Conservation (phyloP, 2,888 invertebrate genomes). For the Opisthograptis luteolata region DNA sequence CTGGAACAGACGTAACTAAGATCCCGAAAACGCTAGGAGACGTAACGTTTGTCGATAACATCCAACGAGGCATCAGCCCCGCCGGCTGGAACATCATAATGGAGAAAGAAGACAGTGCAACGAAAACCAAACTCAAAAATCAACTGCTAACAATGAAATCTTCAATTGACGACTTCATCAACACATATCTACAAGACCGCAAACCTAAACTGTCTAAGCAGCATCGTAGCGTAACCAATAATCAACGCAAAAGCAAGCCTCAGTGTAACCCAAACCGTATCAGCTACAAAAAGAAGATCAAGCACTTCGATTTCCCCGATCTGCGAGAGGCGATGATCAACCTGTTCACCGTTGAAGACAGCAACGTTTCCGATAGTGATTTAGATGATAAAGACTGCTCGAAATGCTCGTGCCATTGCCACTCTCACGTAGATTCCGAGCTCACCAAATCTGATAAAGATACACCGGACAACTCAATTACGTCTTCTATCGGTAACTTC, state of each 20-base stretch:
- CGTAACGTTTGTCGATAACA: slow-evolving; percentile 47
- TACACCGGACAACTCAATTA: slow-evolving; percentile 57
- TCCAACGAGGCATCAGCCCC: slow-evolving; percentile 52
- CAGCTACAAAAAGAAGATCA: slow-evolving; percentile 65
- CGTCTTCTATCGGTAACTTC: slow-evolving; percentile 77
- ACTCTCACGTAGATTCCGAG: slow-evolving; percentile 53
- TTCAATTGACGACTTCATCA: slow-evolving; percentile 60
- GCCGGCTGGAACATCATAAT: slow-evolving; percentile 68
- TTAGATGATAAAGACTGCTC: slow-evolving; percentile 41
- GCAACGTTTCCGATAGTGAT: slow-evolving; percentile 8
- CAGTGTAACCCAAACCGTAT: slow-evolving; percentile 46
- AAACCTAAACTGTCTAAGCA: slow-evolving; percentile 15
- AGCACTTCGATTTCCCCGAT: slow-evolving; percentile 72
- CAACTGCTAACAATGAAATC: slow-evolving; percentile 63
- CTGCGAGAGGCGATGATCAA: slow-evolving; percentile 66
- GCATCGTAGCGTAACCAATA: slow-evolving; percentile 44
- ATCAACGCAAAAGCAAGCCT: slow-evolving; percentile 45
- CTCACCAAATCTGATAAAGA: slow-evolving; percentile 56
- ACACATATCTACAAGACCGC: slow-evolving; percentile 46
- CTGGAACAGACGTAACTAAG: slow-evolving; percentile 48
- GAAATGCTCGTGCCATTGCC: slow-evolving; percentile 51
- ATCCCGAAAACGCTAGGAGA: slow-evolving; percentile 50
- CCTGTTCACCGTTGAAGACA: slow-evolving; percentile 53
- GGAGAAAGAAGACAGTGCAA: slow-evolving; percentile 61
- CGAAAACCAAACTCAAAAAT: slow-evolving; percentile 61